Evolutionary conservation across 2,113 vertebrate species (phyloP).

Genomic region (Danio rerio): GRCz12tu NC_133194.1:38109001-38109500

Average conservation of each 20-base stretch:
- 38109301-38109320: conserved; percentile 7
- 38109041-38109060: too few species aligned
- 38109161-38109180: not conserved
- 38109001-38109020: too few species aligned
- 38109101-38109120: too few species aligned
- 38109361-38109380: conserved; percentile 2
- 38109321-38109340: conserved; percentile 18
- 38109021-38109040: too few species aligned
- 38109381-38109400: conserved; percentile 17
- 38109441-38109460: conserved; percentile 61
- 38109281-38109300: not conserved
- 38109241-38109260: conserved; percentile 13
- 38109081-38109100: too few species aligned
- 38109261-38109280: not conserved
- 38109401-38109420: conserved; percentile 4
- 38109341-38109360: conserved; percentile 7
- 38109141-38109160: too few species aligned
- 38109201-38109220: not conserved
- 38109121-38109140: too few species aligned
- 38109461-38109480: conserved; percentile 24
- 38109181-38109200: not conserved
- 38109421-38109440: conserved; percentile 10
- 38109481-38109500: conserved; percentile 62
- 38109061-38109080: too few species aligned
- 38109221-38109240: not conserved